Percentiles rank a stretch among this genome's conserved stretches.
Conservation (phyloP, 2,888 invertebrate species). For the Atethmia centrago region DNA sequence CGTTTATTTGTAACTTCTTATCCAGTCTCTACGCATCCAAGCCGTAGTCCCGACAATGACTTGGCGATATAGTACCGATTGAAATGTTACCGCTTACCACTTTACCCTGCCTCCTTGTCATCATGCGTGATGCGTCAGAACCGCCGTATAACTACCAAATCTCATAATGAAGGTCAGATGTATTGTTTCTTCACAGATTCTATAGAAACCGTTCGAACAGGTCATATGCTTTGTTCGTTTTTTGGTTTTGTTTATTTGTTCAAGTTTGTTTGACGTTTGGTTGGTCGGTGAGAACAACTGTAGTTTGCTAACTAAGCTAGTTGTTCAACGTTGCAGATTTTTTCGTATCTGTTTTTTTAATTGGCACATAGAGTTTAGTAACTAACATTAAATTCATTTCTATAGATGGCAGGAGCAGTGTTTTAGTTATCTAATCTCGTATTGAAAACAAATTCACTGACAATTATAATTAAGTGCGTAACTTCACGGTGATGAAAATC, state of each 20-base stretch:
- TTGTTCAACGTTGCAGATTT: background rate
- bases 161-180: conserved; percentile 62
- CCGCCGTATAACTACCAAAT: conserved; percentile 63
- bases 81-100: conserved; percentile 75
- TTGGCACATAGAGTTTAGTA: background rate
- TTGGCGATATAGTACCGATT: conserved; percentile 73
- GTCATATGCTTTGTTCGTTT: conserved; percentile 58
- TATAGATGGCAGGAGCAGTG: background rate
- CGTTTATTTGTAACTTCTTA: conserved; percentile 24
- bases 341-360: background rate
- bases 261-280: conserved; percentile 41
- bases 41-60: conserved; percentile 68
- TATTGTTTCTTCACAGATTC: conserved; percentile 63
- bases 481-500: background rate
- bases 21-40: conserved; percentile 57
- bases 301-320: conserved; percentile 18
- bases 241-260: conserved; percentile 29
- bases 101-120: conserved; percentile 70
- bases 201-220: conserved; percentile 54
- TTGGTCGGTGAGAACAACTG: conserved; percentile 12
- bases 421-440: background rate
- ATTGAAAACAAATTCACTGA: background rate
- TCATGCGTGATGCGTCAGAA: conserved; percentile 65
- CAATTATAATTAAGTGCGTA: background rate
- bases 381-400: background rate